These are phyloP conservation scores for Aphelocoma coerulescens DNA, from an alignment of 2,113 vertebrate genomes.

Conservation along the genomic window DNA sequence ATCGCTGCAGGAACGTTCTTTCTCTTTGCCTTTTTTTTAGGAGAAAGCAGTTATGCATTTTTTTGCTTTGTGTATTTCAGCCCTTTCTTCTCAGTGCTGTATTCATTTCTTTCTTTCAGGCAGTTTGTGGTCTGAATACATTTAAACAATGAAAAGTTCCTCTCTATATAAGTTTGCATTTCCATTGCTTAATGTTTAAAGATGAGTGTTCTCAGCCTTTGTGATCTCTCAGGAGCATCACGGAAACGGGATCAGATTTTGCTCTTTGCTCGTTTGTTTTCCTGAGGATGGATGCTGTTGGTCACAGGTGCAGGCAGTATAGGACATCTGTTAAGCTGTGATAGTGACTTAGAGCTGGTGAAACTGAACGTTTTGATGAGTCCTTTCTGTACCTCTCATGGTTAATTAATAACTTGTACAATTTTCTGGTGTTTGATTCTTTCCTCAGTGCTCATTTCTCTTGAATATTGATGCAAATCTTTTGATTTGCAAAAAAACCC, in stretches of 20 bases:
- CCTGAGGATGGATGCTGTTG: neutral
- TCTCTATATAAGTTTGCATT: neutral
- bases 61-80: neutral
- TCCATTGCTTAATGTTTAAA: neutral
- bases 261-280: neutral
- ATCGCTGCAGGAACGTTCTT: rapidly evolving
- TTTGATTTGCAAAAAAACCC: neutral
- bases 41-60: rapidly evolving
- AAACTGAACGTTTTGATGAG: neutral
- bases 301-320: neutral
- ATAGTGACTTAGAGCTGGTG: neutral
- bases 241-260: neutral
- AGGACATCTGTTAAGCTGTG: neutral
- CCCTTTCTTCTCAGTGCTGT: neutral
- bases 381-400: neutral
- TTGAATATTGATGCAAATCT: neutral
- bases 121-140: neutral
- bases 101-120: neutral
- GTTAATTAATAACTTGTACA: neutral
- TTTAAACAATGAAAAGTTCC: neutral
- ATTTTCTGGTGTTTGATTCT: neutral
- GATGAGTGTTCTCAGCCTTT: neutral
- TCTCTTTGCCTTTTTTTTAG: neutral
- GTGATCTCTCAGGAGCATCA: neutral
- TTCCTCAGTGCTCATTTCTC: neutral